Base-by-base conservation (phyloP, 2,797 vertebrate genomes). In the Euphonia xanthogaster region DNA sequence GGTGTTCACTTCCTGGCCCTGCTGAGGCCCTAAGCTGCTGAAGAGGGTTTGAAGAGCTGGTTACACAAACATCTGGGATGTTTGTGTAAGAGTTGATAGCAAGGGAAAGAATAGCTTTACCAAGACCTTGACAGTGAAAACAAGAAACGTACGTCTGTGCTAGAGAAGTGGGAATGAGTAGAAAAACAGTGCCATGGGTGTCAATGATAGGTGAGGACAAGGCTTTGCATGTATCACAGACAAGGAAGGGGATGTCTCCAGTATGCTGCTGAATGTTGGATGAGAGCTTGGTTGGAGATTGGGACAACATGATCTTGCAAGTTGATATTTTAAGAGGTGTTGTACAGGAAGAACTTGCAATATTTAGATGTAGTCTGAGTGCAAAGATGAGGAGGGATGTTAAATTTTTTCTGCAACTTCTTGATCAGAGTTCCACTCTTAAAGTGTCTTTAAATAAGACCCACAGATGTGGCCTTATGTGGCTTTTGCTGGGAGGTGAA, bases 11-110 rank as follows among this genome's bases (percentile, higher is more conserved):
- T 31, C 31, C 40, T 7, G 23, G 33, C 11, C 40, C 50, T 66
- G 12, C 40, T 60, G 31, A 45, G 37, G 35, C 23, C 16, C 7
- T 9, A 28, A 42, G 19, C 54, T 79, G n/a, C 61, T 75, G 10
- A 23, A 0, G 1, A 2, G 0, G 1, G 0, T 57, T 68, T 66
- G 39, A 78, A 61, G 70, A 53, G 57, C 39, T 50, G n/a, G 2
- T 42, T 81, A 63, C 27, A 35, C 33, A 58, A 58, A 37, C 33
- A 3, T 7, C 6, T 35, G 54, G 31, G 39, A 16, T 75, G 15
- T 81, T 87, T 78, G 33, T 40, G 7, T 51, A 10, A 70, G 63
- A 73, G 39, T 7, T 76, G 67, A 24, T 11, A 25, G 31, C 44
- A 66, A 70, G 25, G 42, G 27, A 27, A 68, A 53, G 54, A 33